phyloP scores from a whole-genome alignment of 2,888 invertebrate species.

The Leptinotarsa tumamoca region DNA sequence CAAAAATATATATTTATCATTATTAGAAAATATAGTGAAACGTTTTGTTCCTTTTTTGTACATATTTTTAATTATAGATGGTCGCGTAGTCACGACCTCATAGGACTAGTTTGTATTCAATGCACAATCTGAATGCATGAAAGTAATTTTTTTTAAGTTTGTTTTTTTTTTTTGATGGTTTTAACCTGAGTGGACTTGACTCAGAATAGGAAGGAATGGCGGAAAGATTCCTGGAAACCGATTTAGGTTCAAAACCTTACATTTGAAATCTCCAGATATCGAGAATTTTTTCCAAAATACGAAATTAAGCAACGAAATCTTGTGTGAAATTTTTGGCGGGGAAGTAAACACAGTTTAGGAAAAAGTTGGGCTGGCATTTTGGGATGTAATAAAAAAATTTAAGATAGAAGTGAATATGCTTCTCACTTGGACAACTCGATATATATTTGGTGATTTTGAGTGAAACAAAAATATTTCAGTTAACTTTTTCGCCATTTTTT shows the following conservation, averaged over 20 bases:
- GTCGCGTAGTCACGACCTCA: slow-evolving; percentile 45
- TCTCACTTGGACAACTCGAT: too few species aligned
- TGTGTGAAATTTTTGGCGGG: not conserved
- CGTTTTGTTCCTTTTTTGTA: slow-evolving; percentile 67
- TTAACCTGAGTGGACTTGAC: slow-evolving; percentile 38
- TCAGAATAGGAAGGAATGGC: not conserved
- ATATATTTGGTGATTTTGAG: too few species aligned
- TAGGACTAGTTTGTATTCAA: slow-evolving; percentile 51
- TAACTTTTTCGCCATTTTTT: not conserved
- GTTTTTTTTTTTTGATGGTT: slow-evolving; percentile 58
- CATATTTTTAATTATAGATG: slow-evolving; percentile 58
- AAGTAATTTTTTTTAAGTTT: slow-evolving; percentile 56
- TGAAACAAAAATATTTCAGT: not conserved
- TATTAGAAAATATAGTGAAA: slow-evolving; percentile 63
- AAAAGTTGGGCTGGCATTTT: not conserved
- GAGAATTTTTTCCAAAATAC: too few species aligned
- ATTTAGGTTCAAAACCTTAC: not conserved
- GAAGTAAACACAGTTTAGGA: not conserved
- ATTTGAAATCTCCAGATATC: not conserved
- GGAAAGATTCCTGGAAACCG: not conserved
- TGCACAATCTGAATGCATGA: slow-evolving; percentile 49
- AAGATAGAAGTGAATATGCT: not conserved
- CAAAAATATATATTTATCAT: slow-evolving; percentile 66
- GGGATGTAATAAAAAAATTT: not conserved
- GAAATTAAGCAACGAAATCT: not conserved